Base-by-base conservation (phyloP, 1,140 invertebrate genomes). In the Leptestheria dahalacensis region DNA sequence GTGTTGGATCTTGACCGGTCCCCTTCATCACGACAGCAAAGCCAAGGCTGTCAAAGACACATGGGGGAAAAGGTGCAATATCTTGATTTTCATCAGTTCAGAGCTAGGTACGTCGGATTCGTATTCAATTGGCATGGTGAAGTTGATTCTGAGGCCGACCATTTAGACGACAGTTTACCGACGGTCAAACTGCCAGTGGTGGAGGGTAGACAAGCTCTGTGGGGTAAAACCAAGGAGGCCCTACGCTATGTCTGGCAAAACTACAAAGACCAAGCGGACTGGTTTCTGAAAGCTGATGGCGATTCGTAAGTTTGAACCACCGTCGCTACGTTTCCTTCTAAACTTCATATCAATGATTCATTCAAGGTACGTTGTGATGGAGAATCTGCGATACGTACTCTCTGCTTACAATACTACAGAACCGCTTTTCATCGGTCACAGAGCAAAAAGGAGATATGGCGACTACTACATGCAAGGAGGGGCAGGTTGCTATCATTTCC, bases 1-100 rank as follows among this genome's bases (percentile, higher is more conserved):
- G 1, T 98, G 95, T 69, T 97, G 93, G 92, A 78, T 99, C 10
- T 90, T 97, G 85, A 98, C 94, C 0, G 82, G 82, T 63, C 93
- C 93, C 3, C 78, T 77, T 33, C 95, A 93, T 68, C 89, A 97
- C 67, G 75, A 89, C 65, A 86, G 79, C 60, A 92, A 92, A 71
- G 93, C 94, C 0, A 78, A 78, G 20, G 90, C 95, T 65, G 90
- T 98, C 0, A 92, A 94, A 70, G 83, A 86, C 1, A 98, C 95
- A 0, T 99, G 95, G 95, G 92, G 88, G 0, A 84, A 85, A 68
- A 74, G 94, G 21, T 97, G 94, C 69, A 95, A 96, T 69, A 83
- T 82, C 61, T 68, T 93, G 1, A 67, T 94, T 0, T 94, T 94
- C 65, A 92, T 94, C 86, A 92, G 88, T 67, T 85, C 86, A 0